These are phyloP conservation scores for Arremon brunneinucha DNA, from an alignment of 2,797 vertebrate species.

Conservation along the genomic window DNA sequence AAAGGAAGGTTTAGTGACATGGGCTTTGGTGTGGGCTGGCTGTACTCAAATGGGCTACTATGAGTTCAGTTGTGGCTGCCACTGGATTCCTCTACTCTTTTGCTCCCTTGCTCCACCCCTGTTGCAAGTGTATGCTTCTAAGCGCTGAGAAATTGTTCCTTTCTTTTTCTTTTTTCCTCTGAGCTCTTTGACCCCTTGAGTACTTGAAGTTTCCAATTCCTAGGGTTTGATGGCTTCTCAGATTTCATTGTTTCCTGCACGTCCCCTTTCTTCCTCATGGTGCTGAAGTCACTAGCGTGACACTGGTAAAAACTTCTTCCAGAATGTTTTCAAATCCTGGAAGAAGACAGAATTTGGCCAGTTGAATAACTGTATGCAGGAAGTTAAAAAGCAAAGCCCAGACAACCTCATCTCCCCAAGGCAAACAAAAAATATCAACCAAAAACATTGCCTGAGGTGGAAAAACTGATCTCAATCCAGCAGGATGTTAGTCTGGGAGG, in stretches of 20 bases:
- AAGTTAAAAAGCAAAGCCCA: not conserved
- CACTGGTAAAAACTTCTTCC: not conserved
- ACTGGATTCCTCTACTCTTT: not conserved
- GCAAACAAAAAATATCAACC: not conserved
- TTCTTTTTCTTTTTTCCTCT: not conserved
- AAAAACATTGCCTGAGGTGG: not conserved
- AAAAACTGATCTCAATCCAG: not conserved
- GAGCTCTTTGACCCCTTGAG: not conserved
- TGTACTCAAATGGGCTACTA: not conserved
- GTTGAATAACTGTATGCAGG: not conserved
- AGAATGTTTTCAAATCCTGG: not conserved
- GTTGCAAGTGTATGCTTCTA: not conserved
- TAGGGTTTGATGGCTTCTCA: not conserved
- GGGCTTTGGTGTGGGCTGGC: not conserved
- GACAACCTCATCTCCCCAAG: not conserved
- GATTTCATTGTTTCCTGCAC: not conserved
- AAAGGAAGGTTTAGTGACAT: accelerated
- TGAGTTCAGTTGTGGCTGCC: not conserved
- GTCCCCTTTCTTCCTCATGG: not conserved
- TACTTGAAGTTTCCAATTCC: not conserved
- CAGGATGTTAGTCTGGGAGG: not conserved
- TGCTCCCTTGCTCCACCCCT: not conserved
- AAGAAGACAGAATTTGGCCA: not conserved
- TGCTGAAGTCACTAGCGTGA: not conserved
- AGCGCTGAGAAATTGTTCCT: not conserved